phyloP scores from a whole-genome alignment of 2,888 invertebrate genomes.

The Blera fallax region DNA sequence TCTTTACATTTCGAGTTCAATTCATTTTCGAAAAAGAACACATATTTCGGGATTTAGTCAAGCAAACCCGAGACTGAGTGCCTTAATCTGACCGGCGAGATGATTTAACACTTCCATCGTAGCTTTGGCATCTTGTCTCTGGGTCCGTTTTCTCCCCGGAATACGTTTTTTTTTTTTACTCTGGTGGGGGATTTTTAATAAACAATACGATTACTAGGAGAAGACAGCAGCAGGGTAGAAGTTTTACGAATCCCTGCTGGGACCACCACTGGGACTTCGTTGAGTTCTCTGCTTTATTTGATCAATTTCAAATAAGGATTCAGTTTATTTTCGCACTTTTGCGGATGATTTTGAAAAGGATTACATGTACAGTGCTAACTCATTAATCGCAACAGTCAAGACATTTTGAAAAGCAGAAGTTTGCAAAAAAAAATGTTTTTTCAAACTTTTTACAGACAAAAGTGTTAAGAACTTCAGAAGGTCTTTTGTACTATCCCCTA shows the following conservation, averaged over 20 bases:
- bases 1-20: conserved; percentile 31
- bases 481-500: too few species aligned
- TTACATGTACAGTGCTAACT: too few species aligned
- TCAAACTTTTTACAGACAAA: too few species aligned
- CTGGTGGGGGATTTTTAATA: neutral
- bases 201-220: neutral
- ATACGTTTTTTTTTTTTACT: neutral
- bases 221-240: neutral
- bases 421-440: too few species aligned
- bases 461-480: too few species aligned
- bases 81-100: conserved; percentile 10
- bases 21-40: conserved; percentile 1
- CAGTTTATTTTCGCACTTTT: neutral
- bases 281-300: neutral
- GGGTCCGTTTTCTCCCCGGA: neutral
- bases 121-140: neutral
- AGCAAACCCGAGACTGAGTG: neutral
- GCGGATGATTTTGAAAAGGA: neutral
- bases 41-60: neutral
- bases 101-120: conserved; percentile 19
- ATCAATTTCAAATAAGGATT: neutral
- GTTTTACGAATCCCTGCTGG: neutral
- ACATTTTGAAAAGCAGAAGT: too few species aligned
- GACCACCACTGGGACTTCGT: neutral
- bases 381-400: neutral